Evolutionary conservation across 2,797 vertebrate species (phyloP).

Genomic region (Tinamus major): DNA sequence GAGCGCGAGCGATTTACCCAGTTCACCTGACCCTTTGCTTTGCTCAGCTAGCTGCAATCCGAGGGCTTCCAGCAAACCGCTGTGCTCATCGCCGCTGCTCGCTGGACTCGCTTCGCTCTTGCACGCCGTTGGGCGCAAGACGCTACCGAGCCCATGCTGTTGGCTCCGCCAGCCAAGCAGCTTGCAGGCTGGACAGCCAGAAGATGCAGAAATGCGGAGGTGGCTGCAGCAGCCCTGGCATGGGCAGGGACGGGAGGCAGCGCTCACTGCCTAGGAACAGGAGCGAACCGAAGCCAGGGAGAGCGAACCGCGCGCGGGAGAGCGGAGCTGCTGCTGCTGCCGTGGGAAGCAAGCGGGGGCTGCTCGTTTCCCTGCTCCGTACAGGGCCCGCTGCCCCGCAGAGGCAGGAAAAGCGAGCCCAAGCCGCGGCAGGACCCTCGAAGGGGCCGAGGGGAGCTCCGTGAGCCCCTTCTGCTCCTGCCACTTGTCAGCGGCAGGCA

Average conservation of each 20-base stretch:
- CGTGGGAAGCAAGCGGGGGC: rapidly evolving
- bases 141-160: rapidly evolving
- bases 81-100: neutral
- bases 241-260: rapidly evolving
- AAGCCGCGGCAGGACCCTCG: too few species aligned
- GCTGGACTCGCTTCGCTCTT: too few species aligned
- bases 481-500: conserved; percentile 70
- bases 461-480: neutral
- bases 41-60: neutral
- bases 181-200: neutral
- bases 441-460: too few species aligned
- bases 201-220: rapidly evolving
- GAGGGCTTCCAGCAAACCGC: rapidly evolving
- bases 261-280: rapidly evolving
- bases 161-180: neutral
- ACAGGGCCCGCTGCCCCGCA: rapidly evolving
- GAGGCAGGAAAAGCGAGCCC: too few species aligned
- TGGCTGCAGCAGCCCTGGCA: rapidly evolving
- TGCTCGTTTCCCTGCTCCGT: rapidly evolving
- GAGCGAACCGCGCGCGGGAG: too few species aligned
- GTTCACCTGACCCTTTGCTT: rapidly evolving
- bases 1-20: rapidly evolving
- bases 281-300: rapidly evolving
- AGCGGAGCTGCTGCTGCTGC: rapidly evolving
- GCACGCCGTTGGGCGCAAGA: rapidly evolving